phyloP scores from a whole-genome alignment of 2,888 invertebrate species.

The Liposcelis brunnea region DNA sequence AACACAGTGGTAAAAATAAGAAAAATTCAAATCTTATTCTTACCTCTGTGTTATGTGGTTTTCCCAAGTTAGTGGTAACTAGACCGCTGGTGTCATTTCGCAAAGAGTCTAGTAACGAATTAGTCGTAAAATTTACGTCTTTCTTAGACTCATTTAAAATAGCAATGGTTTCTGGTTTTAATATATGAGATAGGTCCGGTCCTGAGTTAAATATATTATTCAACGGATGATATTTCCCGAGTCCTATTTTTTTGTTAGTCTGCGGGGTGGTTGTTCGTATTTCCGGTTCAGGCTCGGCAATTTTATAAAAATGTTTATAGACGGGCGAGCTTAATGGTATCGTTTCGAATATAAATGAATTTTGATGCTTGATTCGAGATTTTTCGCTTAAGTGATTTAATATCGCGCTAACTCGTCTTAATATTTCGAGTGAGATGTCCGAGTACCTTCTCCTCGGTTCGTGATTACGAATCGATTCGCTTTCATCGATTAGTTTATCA shows the following conservation, averaged over 20 bases:
- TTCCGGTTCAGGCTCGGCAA: too few relatives aligned
- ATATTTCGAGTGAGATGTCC: conserved; percentile 2
- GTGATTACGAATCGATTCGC: neutral
- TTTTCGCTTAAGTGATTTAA: neutral
- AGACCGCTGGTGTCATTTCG: conserved; percentile 2
- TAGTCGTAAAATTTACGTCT: neutral
- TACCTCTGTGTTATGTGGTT: conserved; percentile 1
- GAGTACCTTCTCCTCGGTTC: conserved; percentile 1
- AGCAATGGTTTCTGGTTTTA: conserved; percentile 7
- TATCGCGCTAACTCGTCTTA: neutral
- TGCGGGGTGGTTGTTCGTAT: too few relatives aligned
- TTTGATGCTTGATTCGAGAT: conserved; percentile 1
- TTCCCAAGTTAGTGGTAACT: neutral
- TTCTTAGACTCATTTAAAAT: conserved; percentile 2
- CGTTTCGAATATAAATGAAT: conserved; percentile 2
- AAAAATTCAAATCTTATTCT: conserved; percentile 4
- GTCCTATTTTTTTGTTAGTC: neutral
- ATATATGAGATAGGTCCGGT: conserved; percentile 4
- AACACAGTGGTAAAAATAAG: too few relatives aligned
- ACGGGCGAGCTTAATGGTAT: conserved; percentile 4
- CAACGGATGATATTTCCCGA: conserved; percentile 4
- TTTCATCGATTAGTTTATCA: neutral
- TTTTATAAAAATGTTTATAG: too few relatives aligned
- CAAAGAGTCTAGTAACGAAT: conserved; percentile 4
- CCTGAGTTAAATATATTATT: conserved; percentile 6